Evolutionary conservation across 1,140 invertebrate species (phyloP), one percentile per base, ranked within the genome.

Genomic region (Aphidius ervi): DNA sequence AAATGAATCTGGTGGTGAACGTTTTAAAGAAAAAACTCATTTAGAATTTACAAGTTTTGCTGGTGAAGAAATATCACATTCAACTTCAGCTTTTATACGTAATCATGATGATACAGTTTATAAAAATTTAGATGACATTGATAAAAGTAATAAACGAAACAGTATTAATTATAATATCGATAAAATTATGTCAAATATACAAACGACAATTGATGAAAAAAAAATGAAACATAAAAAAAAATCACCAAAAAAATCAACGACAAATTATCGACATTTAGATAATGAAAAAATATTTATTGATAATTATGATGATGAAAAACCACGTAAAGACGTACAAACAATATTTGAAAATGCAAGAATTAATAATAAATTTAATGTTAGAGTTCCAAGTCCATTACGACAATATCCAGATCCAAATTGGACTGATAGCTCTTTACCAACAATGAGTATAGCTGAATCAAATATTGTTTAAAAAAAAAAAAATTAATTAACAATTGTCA

Each of bases 371-470:
- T 59, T 66, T 52, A 60, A 66, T 20, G 64, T 74, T 10, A 66
- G 65, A 8, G 45, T 71, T 52, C 72, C 70, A 7, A 71, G 70
- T 54, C 72, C 70, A 31, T 63, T 65, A 9, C 64, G 69, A 37
- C 53, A 67, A 43, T 74, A 61, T 67, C 70, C 69, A 7, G 52
- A 63, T 54, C 65, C 70, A n/a, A 65, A 74, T 56, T 72, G 68
- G 68, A 74, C 64, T 48, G 70, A 74, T 43, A 74, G 69, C 52
- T 68, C 68, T 23, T 57, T 73, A 42, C 65, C 63, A 31, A 71
- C 69, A 37, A 64, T 73, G 46, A 71, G 66, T 61, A 63, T 63
- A 16, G 65, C 68, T 3, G 68, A 64, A 8, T 65, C 55, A 9
- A 63, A 63, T 46, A n/a, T 56, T 20, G 37, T 48, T 8, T 61